phyloP scores from a whole-genome alignment of 2,888 invertebrate genomes.

The Camponotus fellah region DNA sequence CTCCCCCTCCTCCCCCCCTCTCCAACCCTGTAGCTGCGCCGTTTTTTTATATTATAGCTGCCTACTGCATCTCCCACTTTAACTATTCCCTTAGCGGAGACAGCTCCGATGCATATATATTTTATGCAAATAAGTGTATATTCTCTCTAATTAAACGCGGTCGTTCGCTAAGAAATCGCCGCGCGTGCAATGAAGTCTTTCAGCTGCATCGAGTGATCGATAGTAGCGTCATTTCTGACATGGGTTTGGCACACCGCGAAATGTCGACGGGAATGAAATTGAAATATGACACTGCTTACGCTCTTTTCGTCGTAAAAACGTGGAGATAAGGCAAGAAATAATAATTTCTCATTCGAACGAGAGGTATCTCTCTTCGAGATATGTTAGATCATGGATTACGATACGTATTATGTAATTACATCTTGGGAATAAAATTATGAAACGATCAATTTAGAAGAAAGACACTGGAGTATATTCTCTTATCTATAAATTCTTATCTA shows the following conservation, averaged over 20 bases:
- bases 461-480: neutral
- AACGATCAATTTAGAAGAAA: neutral
- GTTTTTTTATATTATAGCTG: conserved; percentile 82
- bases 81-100: conserved; percentile 79
- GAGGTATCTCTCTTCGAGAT: neutral
- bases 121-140: conserved; percentile 72
- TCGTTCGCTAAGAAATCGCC: conserved; percentile 46
- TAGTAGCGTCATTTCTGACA: conserved; percentile 39
- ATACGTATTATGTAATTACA: neutral
- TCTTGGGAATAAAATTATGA: neutral
- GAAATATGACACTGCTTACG: neutral
- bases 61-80: conserved; percentile 82
- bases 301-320: neutral
- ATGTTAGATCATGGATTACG: neutral
- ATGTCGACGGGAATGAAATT: neutral
- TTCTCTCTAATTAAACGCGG: conserved; percentile 72
- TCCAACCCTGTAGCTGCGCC: conserved; percentile 47
- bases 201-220: conserved; percentile 54
- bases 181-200: conserved; percentile 51
- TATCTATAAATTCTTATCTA: neutral
- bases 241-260: conserved; percentile 12
- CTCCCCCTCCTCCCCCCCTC: neutral
- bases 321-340: neutral
- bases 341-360: neutral
- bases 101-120: conserved; percentile 62